A percentile compares a stretch with the other conserved stretches of the same genome.
phyloP scores from a whole-genome alignment of 2,888 invertebrate genomes.

The Physocephala rufipes region DNA sequence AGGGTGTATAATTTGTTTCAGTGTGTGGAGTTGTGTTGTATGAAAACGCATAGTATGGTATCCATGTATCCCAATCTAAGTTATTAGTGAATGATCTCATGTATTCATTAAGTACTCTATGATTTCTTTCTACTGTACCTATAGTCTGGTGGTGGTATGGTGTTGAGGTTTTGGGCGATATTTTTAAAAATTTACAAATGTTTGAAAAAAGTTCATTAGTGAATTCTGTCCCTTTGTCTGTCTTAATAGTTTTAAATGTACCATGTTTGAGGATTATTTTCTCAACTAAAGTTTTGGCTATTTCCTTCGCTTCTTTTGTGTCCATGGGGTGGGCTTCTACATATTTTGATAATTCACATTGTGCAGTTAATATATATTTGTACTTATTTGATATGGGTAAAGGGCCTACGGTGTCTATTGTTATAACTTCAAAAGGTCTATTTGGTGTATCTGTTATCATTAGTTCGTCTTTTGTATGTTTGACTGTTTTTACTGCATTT shows the following conservation, averaged over 20 bases:
- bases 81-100: too few species aligned
- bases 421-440: neutral
- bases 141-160: conserved; percentile 36
- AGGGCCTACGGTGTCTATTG: neutral
- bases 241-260: neutral
- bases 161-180: conserved; percentile 25
- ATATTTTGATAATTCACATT: conserved; percentile 9
- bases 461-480: conserved; percentile 5
- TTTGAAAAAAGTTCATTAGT: conserved; percentile 24
- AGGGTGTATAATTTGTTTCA: too few species aligned
- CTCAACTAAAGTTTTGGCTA: neutral
- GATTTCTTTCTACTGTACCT: conserved; percentile 33
- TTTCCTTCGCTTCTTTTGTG: neutral
- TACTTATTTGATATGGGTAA: neutral
- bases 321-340: neutral
- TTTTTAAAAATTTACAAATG: conserved; percentile 18
- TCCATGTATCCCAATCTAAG: too few species aligned
- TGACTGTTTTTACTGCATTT: neutral
- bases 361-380: neutral
- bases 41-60: too few species aligned
- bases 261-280: neutral
- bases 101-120: conserved; percentile 34
- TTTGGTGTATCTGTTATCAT: neutral
- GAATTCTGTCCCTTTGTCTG: conserved; percentile 28
- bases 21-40: too few species aligned